Percentiles rank a stretch among this genome's conserved stretches.
Evolutionary conservation across 2,113 vertebrate species (phyloP).

Genomic region (Theristicus caerulescens): DNA sequence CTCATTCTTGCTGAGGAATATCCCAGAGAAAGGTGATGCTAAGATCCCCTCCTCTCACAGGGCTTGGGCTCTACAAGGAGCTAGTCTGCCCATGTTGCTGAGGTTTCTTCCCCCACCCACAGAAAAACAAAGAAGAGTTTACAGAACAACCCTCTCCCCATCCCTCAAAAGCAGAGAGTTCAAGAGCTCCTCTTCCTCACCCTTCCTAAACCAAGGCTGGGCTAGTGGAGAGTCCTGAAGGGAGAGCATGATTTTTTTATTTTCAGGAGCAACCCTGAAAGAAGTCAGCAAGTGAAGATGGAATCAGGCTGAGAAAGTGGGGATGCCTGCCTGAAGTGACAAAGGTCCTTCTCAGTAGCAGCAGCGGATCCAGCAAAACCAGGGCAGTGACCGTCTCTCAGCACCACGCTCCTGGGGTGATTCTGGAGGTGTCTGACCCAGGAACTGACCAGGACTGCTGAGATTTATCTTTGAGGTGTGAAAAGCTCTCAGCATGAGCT

Average conservation of each 20-base stretch:
- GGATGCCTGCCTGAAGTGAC: not conserved
- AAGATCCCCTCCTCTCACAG: not conserved
- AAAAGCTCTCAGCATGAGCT: not conserved
- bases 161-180: not conserved
- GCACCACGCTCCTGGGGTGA: not conserved
- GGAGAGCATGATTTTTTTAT: not conserved
- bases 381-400: not conserved
- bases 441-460: not conserved
- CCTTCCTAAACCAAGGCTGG: not conserved
- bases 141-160: not conserved
- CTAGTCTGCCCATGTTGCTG: not conserved
- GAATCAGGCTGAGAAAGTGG: not conserved
- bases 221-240: not conserved
- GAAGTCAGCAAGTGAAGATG: not conserved
- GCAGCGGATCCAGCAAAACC: not conserved
- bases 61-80: not conserved
- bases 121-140: not conserved
- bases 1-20: not conserved
- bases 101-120: not conserved
- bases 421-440: not conserved
- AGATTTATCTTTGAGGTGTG: not conserved
- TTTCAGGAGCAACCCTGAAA: not conserved
- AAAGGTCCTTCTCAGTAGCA: not conserved
- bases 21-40: not conserved
- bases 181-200: not conserved